Evolutionary conservation across 2,888 invertebrate genomes (phyloP).

Genomic region (Tenthredo amoena): DNA sequence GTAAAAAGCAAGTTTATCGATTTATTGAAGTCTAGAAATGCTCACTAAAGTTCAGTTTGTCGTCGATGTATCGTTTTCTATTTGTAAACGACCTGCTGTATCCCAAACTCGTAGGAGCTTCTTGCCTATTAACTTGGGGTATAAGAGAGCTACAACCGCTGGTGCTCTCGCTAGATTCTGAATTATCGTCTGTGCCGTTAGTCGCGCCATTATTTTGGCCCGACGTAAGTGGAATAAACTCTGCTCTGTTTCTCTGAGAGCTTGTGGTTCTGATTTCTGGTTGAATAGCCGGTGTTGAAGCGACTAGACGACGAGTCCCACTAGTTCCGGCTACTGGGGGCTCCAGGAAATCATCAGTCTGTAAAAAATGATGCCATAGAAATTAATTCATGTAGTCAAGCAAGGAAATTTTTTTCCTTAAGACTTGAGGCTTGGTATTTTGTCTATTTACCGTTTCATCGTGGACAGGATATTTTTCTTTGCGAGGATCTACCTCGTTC

Average conservation of each 20-base stretch:
- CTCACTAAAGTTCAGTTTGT: constrained; percentile 72
- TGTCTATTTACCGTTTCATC: constrained; percentile 64
- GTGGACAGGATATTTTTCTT: constrained; percentile 63
- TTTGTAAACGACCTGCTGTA: constrained; percentile 66
- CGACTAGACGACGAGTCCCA: constrained; percentile 68
- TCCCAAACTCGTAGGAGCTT: constrained; percentile 65
- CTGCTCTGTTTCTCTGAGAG: constrained; percentile 62
- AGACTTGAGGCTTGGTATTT: background rate
- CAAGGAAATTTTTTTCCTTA: background rate
- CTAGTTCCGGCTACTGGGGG: constrained; percentile 70
- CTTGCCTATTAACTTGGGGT: constrained; percentile 76
- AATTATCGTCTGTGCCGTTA: constrained; percentile 79
- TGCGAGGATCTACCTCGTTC: constrained; percentile 61
- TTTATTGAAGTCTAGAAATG: background rate
- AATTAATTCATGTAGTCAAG: background rate
- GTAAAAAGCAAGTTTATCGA: background rate
- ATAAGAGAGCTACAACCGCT: constrained; percentile 81
- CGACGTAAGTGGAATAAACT: constrained; percentile 66
- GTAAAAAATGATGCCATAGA: constrained; percentile 42
- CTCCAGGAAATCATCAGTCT: constrained; percentile 72
- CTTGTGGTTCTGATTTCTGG: constrained; percentile 62
- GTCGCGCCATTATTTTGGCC: constrained; percentile 68
- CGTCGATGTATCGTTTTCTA: constrained; percentile 71
- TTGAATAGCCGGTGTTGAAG: constrained; percentile 74
- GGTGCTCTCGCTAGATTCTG: constrained; percentile 81